Evolutionary conservation across 2,113 vertebrate genomes (phyloP), one percentile per base, ranked within the genome.

Genomic region (Charadrius vociferus): DNA sequence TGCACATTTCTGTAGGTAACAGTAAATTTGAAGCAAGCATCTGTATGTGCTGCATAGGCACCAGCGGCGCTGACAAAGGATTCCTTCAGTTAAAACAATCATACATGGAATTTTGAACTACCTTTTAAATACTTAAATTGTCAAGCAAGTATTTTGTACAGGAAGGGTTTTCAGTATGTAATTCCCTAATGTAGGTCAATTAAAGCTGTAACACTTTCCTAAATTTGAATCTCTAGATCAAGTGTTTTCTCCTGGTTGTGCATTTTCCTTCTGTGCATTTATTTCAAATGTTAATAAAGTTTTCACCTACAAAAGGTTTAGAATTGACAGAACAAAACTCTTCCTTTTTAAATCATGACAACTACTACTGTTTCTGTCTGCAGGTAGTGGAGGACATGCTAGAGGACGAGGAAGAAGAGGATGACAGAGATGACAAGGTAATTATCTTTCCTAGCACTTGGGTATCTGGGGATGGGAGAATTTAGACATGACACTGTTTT

Each of bases 381-480:
- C 98, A 99, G 99, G 99, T 99, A 91, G 98, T 99, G 98, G 99
- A 99, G 98, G 99, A 99, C 99, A 98, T 99, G 98, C 97, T 99
- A 97, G 99, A 99, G 98, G 99, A 99, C 90, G 99, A 99, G 97
- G 99, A 99, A 93, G 99, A 99, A 98, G 99, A 99, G 94, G 99
- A 99, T 98, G 99, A 99, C 98, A 99, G 99, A 99, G 99, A 99
- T 99, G 99, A 99, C 99, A 99, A 99, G 99, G 99, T 99, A 99
- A 99, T 99, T 99, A 99, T 99, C 98, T 98, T 98, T 98, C 96
- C 96, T 98, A 96, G 97, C 97, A 93, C 98, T 98, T 96, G 94
- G 97, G 98, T 98, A 98, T 97, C 98, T 98, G 94, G 98, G 98
- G 98, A 98, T 97, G 94, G 93, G 93, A 95, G 95, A 98, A 98